Conservation (phyloP, 2,888 invertebrate species). For the Lymantria monacha region DNA sequence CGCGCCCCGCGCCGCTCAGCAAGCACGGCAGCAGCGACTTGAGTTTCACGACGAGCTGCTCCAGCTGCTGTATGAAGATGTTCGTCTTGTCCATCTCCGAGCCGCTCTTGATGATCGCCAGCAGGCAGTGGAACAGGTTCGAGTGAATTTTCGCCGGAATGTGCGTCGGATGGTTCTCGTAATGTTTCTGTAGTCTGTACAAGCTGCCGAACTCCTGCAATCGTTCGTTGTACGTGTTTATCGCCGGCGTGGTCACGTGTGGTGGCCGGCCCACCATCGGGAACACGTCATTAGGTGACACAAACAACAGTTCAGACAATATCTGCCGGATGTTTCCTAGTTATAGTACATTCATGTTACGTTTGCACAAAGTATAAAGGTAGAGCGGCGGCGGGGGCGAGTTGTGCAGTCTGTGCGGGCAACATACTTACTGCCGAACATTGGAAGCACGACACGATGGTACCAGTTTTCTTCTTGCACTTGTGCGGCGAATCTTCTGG, state of each 20-base stretch:
- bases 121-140: constrained; percentile 66
- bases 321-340: too few species aligned
- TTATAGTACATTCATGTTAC: too few species aligned
- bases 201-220: constrained; percentile 67
- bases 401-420: too few species aligned
- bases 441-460: constrained; percentile 58
- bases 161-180: constrained; percentile 66
- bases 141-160: constrained; percentile 64
- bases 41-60: constrained; percentile 62
- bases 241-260: too few species aligned
- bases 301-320: too few species aligned
- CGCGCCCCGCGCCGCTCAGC: constrained; percentile 45
- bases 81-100: constrained; percentile 55
- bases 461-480: constrained; percentile 52
- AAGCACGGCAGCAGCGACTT: constrained; percentile 63
- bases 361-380: too few species aligned
- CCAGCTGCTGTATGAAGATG: constrained; percentile 66
- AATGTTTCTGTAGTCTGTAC: constrained; percentile 68
- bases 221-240: too few species aligned
- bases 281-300: too few species aligned
- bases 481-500: constrained; percentile 50
- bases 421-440: constrained; percentile 54
- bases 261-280: too few species aligned
- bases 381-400: too few species aligned
- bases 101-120: constrained; percentile 61